Percentiles rank a stretch among this genome's conserved stretches.
phyloP scores from a whole-genome alignment of 2,888 invertebrate genomes.

The Synanthedon myopaeformis region DNA sequence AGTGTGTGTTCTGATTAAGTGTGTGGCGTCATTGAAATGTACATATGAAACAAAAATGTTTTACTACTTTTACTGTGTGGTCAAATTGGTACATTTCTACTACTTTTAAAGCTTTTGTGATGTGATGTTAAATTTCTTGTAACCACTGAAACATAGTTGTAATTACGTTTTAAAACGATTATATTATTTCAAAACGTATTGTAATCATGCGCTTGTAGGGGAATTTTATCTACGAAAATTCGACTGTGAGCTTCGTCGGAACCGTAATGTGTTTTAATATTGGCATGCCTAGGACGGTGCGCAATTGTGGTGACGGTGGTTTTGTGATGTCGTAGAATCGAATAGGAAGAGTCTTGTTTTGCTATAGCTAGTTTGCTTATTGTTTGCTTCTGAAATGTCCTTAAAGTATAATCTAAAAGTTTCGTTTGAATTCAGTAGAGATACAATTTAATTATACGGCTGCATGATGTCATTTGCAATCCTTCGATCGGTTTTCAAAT shows the following conservation, averaged over 20 bases:
- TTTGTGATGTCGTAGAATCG: conserved; percentile 37
- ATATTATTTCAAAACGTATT: conserved; percentile 17
- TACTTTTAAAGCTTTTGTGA: conserved; percentile 60
- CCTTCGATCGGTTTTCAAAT: conserved; percentile 20
- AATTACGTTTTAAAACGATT: conserved; percentile 15
- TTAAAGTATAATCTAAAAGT: conserved; percentile 37
- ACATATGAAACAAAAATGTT: too few relatives aligned
- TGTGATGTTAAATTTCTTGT: conserved; percentile 55
- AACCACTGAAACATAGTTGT: conserved; percentile 18
- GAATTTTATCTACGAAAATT: not conserved
- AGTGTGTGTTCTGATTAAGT: too few relatives aligned
- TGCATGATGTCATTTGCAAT: conserved; percentile 41
- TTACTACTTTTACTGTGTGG: not conserved
- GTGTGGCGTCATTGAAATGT: too few relatives aligned
- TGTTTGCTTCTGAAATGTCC: conserved; percentile 53
- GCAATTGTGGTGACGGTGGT: conserved; percentile 48
- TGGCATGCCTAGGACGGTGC: conserved; percentile 48
- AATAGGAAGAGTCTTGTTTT: conserved; percentile 35
- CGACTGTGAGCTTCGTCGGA: conserved; percentile 20
- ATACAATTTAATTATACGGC: conserved; percentile 20
- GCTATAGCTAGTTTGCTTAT: conserved; percentile 53
- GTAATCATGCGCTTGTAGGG: conserved; percentile 31
- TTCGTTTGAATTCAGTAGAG: conserved; percentile 47
- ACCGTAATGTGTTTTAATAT: conserved; percentile 24
- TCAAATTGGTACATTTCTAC: conserved; percentile 53